Percentiles rank a stretch among this genome's conserved stretches.
phyloP scores from a whole-genome alignment of 1,140 invertebrate species.

The Whitmania pigra region DNA sequence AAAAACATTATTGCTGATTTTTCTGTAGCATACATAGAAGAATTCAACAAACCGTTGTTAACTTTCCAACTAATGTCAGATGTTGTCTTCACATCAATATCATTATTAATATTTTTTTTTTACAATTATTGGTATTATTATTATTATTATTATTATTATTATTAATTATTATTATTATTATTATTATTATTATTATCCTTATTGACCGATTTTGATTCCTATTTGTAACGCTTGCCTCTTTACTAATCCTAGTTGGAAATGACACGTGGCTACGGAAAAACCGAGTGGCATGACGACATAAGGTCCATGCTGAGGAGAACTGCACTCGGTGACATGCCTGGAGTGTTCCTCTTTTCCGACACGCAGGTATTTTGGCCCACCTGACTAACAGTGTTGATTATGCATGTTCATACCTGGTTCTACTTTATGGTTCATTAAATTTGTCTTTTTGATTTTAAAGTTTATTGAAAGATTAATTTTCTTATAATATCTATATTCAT shows the following conservation, averaged over 20 bases:
- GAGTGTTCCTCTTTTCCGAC: slow-evolving; percentile 79
- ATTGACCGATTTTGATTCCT: neutral
- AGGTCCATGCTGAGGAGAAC: slow-evolving; percentile 29
- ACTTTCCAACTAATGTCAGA: too few relatives aligned
- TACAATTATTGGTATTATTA: too few relatives aligned
- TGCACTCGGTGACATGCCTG: slow-evolving; percentile 58
- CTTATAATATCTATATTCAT: neutral
- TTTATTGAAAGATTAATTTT: neutral
- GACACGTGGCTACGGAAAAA: slow-evolving; percentile 38
- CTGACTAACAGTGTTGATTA: too few relatives aligned
- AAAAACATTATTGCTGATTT: too few relatives aligned
- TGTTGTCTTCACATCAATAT: too few relatives aligned
- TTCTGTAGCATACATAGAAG: too few relatives aligned
- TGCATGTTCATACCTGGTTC: neutral
- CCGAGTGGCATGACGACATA: slow-evolving; percentile 44
- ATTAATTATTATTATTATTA: too few relatives aligned
- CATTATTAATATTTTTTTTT: too few relatives aligned
- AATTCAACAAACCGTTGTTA: too few relatives aligned
- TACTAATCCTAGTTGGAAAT: slow-evolving; percentile 37
- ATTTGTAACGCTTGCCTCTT: neutral
- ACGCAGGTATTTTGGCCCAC: slow-evolving; percentile 52
- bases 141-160: too few relatives aligned
- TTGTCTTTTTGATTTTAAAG: neutral
- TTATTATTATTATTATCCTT: too few relatives aligned
- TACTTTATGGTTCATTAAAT: neutral